Conservation (phyloP, 2,888 invertebrate species). For the Anagyrus pseudococci region DNA sequence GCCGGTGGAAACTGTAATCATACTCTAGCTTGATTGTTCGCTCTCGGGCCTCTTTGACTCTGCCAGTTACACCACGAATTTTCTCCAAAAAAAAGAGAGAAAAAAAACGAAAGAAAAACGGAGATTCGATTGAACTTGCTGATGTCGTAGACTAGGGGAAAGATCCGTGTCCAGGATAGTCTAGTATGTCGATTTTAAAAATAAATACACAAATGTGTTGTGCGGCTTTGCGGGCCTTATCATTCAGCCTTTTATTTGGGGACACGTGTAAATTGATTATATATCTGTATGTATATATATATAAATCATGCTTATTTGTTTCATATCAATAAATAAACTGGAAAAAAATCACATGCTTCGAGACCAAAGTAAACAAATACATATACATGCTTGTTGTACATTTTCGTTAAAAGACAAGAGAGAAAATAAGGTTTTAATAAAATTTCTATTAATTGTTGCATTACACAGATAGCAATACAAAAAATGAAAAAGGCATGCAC, state of each 20-base stretch:
- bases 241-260: slow-evolving; percentile 58
- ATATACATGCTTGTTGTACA: slow-evolving; percentile 37
- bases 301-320: slow-evolving; percentile 42
- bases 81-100: not conserved
- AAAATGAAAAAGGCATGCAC: slow-evolving; percentile 33
- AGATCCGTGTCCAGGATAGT: too few species aligned
- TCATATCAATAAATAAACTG: slow-evolving; percentile 41
- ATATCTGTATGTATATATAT: slow-evolving; percentile 2
- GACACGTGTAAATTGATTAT: slow-evolving; percentile 56
- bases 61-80: too few species aligned
- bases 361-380: slow-evolving; percentile 35
- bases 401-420: slow-evolving; percentile 25
- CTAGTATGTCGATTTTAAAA: too few species aligned
- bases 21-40: too few species aligned
- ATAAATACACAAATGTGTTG: slow-evolving; percentile 57
- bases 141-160: too few species aligned
- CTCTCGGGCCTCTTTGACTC: too few species aligned
- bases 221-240: slow-evolving; percentile 45
- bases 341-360: slow-evolving; percentile 38
- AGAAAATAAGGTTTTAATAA: slow-evolving; percentile 27
- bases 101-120: not conserved
- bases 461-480: slow-evolving; percentile 29
- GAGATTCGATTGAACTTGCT: not conserved
- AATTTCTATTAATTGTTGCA: slow-evolving; percentile 22
- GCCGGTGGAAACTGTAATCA: too few species aligned